Evolutionary conservation across 2,797 vertebrate genomes (phyloP).

Genomic region (Pelobates cultripes): DNA sequence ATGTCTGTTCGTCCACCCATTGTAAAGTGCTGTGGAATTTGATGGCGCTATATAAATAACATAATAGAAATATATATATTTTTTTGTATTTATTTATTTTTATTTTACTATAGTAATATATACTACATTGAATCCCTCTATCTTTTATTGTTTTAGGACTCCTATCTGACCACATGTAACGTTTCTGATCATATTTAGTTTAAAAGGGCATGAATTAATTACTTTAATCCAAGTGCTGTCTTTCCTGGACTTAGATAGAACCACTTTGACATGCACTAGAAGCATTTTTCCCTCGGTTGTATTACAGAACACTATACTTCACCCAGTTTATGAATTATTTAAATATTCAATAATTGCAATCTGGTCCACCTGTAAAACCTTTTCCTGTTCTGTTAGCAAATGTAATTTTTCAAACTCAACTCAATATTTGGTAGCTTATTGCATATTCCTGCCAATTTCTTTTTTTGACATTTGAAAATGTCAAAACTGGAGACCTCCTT

Average conservation of each 20-base stretch:
- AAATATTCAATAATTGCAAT: neutral
- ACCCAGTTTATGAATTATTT: neutral
- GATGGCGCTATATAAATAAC: too few species aligned
- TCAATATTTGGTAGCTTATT: neutral
- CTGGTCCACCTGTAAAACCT: neutral
- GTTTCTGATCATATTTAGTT: too few species aligned
- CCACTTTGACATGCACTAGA: neutral
- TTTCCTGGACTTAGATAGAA: neutral
- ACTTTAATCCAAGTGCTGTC: neutral
- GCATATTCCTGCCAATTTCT: neutral
- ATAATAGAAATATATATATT: too few species aligned
- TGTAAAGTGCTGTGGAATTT: too few species aligned
- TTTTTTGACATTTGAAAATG: constrained; percentile 5
- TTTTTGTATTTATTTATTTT: too few species aligned
- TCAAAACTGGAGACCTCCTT: neutral
- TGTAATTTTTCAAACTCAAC: neutral
- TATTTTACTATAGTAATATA: too few species aligned
- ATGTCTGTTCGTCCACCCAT: too few species aligned
- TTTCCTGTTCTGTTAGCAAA: neutral
- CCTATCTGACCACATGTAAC: too few species aligned
- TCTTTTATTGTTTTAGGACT: too few species aligned
- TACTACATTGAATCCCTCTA: too few species aligned
- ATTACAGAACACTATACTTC: neutral
- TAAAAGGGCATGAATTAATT: neutral
- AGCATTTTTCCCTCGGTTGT: neutral